Evolutionary conservation across 2,797 vertebrate species (phyloP), one percentile per base, ranked within the genome.

Genomic region (Tachyglossus aculeatus): DNA sequence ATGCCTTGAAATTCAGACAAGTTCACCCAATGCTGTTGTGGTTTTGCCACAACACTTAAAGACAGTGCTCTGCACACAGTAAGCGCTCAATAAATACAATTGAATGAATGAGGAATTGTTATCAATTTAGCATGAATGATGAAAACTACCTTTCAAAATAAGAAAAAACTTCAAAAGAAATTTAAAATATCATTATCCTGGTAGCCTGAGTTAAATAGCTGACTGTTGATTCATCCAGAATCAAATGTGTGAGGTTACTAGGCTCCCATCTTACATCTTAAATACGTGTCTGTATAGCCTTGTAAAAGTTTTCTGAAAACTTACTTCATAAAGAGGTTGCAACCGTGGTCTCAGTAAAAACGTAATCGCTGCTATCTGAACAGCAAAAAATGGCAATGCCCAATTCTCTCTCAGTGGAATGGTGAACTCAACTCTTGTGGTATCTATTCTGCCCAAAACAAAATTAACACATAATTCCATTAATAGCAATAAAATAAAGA

Each of bases 371-470:
- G 96, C 89, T 61, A 97, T 93, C 86, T 99, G 97, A 80, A 98
- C 90, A 0, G 96, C 96, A 48, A 99, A 93, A 90, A 99, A 98
- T 0, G 97, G 98, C 63, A 99, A 76, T 3, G 97, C 96, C 97
- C 98, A 99, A 86, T 98, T 99, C 91, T 99, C 98, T 85, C 97
- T 93, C 63, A 99, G 92, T 3, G 98, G 97, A 88, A 99, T 95
- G 81, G 97, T 99, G 86, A 99, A 99, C 87, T 99, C 97, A 44
- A 98, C 97, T 50, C 98, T 94, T 39, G 97, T 99, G 8, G 97
- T 98, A 73, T 99, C 98, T 43, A 96, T 81, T 90, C 98, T 99
- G 91, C 62, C 87, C 27, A 85, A 85, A 68, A 67, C 54, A 85
- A 75, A 69, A n/a, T n/a, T n/a, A n/a, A 73, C 3, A 31, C 29